phyloP scores from a whole-genome alignment of 2,888 invertebrate genomes.

The Pyrocoelia pectoralis region DNA sequence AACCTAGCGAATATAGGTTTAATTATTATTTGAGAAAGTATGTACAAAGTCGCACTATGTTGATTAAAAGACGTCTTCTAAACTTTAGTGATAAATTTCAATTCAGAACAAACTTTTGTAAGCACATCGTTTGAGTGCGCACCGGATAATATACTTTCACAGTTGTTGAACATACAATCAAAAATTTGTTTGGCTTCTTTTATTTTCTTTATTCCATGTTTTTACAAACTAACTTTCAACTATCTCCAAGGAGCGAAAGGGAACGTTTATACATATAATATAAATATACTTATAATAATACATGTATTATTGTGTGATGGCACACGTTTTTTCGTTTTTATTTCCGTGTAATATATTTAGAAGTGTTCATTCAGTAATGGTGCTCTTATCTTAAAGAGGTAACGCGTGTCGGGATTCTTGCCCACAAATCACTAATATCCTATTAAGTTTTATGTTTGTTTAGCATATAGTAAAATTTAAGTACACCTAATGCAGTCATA shows the following conservation, averaged over 20 bases:
- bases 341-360: not conserved
- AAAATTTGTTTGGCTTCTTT: constrained; percentile 3
- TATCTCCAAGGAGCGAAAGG: not conserved
- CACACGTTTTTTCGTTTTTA: not conserved
- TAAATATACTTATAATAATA: too few species aligned
- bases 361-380: constrained; percentile 7
- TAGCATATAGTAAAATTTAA: constrained; percentile 9
- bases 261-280: not conserved
- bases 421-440: constrained; percentile 10
- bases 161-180: constrained; percentile 8
- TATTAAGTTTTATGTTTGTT: constrained; percentile 12
- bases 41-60: not conserved
- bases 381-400: constrained; percentile 10
- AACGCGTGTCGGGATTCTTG: constrained; percentile 6
- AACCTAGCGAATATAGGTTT: too few species aligned
- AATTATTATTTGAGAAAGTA: too few species aligned
- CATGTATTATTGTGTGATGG: too few species aligned
- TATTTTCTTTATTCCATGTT: not conserved
- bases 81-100: constrained; percentile 10
- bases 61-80: constrained; percentile 6
- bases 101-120: constrained; percentile 5
- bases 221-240: constrained; percentile 1
- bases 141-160: constrained; percentile 7
- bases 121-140: constrained; percentile 12
- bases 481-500: constrained; percentile 5